A percentile compares a stretch with the other conserved stretches of the same genome.
These are phyloP conservation scores for Mallotus villosus DNA, from an alignment of 2,797 vertebrate species.

Conservation along the genomic window DNA sequence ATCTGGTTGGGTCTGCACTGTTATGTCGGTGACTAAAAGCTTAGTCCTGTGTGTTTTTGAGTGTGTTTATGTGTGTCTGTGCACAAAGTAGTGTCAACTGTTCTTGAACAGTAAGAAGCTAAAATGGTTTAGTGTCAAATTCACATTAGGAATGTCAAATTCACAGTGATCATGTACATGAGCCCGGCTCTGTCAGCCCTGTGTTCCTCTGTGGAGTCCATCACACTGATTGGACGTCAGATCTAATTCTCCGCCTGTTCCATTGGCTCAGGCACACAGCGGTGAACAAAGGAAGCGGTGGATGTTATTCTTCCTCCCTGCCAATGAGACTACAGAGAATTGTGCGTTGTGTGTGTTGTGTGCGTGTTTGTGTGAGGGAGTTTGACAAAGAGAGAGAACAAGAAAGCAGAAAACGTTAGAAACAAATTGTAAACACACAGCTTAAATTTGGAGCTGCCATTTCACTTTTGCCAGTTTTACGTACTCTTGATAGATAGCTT, in stretches of 20 bases:
- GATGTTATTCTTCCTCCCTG: not conserved
- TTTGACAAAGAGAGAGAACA: no score
- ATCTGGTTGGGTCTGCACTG: constrained; percentile 20
- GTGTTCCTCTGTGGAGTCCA: not conserved
- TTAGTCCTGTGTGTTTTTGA: not conserved
- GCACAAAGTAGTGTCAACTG: not conserved
- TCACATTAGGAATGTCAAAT: not conserved
- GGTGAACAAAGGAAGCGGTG: constrained; percentile 2
- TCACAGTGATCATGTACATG: no score
- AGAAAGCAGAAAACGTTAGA: not conserved
- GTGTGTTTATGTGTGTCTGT: not conserved
- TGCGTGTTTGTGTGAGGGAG: constrained; percentile 1
- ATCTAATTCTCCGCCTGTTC: not conserved
- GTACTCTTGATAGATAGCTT: not conserved
- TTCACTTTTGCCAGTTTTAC: not conserved
- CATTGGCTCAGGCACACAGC: constrained; percentile 3
- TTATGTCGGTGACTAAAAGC: not conserved
- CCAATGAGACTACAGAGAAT: not conserved
- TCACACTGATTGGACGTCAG: constrained; percentile 9
- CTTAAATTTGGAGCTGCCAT: not conserved
- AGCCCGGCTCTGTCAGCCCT: no score
- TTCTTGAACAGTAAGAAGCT: not conserved
- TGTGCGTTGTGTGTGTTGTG: constrained; percentile 22
- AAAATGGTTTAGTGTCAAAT: no score
- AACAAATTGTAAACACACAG: not conserved